Conservation (phyloP, 2,888 invertebrate species). For the Melipona beecheii region DNA sequence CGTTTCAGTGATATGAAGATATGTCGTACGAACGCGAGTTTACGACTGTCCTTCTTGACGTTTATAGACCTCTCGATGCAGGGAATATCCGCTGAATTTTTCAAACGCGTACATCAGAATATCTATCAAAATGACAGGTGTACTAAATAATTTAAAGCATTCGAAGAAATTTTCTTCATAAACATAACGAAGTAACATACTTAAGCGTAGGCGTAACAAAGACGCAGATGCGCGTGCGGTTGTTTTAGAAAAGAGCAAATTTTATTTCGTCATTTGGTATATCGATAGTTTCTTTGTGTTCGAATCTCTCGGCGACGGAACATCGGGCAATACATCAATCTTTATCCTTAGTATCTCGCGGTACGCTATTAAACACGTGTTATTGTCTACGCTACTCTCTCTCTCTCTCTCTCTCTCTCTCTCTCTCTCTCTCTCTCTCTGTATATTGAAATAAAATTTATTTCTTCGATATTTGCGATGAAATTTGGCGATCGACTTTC, state of each 20-base stretch:
- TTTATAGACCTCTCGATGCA: neutral
- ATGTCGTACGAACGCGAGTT: neutral
- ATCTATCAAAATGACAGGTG: neutral
- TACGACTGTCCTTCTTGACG: neutral
- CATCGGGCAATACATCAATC: slow-evolving; percentile 62
- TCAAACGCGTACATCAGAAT: neutral
- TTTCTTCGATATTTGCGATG: too few relatives aligned
- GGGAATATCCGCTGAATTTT: neutral
- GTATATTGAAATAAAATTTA: too few relatives aligned
- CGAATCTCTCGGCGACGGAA: slow-evolving; percentile 40
- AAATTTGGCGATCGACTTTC: too few relatives aligned
- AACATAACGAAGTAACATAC: too few relatives aligned
- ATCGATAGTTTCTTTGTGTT: slow-evolving; percentile 41
- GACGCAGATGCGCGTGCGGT: neutral
- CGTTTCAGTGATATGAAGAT: neutral
- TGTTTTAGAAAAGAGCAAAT: slow-evolving; percentile 33
- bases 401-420: too few relatives aligned
- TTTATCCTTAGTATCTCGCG: slow-evolving; percentile 61
- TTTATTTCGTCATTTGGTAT: slow-evolving; percentile 22
- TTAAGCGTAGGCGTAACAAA: neutral
- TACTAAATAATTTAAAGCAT: neutral
- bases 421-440: too few relatives aligned
- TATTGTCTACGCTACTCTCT: neutral
- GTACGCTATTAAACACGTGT: slow-evolving; percentile 59
- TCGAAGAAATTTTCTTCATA: neutral